Evolutionary conservation across 2,797 vertebrate genomes (phyloP).

Genomic region (Thaleichthys pacificus): DNA sequence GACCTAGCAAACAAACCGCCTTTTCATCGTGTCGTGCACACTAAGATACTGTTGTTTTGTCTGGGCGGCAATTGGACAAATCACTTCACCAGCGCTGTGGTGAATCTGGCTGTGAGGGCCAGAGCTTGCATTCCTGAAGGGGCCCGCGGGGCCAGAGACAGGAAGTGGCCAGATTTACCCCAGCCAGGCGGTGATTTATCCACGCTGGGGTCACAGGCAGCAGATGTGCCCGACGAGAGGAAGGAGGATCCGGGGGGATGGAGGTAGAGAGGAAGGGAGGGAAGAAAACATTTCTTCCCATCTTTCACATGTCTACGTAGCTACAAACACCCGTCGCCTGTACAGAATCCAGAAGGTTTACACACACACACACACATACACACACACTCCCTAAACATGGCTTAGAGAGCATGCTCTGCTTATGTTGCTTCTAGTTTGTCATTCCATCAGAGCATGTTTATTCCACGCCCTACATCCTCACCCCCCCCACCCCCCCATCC

Average conservation of each 20-base stretch:
- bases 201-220: slow-evolving; percentile 64
- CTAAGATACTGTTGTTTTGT: not conserved
- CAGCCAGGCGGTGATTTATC: slow-evolving; percentile 68
- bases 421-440: slow-evolving; percentile 46
- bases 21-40: too few species aligned
- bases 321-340: slow-evolving; percentile 14
- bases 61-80: not conserved
- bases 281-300: slow-evolving; percentile 31
- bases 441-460: slow-evolving; percentile 58
- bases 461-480: slow-evolving; percentile 45
- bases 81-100: slow-evolving; percentile 38
- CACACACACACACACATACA: slow-evolving; percentile 16
- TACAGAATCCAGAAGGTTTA: too few species aligned
- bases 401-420: too few species aligned
- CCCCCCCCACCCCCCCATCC: slow-evolving; percentile 41
- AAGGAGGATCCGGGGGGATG: slow-evolving; percentile 4
- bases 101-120: not conserved
- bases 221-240: slow-evolving; percentile 68
- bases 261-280: slow-evolving; percentile 8
- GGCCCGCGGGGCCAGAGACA: slow-evolving; percentile 69
- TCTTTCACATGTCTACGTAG: slow-evolving; percentile 15
- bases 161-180: slow-evolving; percentile 76
- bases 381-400: slow-evolving; percentile 1
- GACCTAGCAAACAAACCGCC: not conserved
- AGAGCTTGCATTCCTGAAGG: slow-evolving; percentile 70